These are phyloP conservation scores for Teinopalpus imperialis DNA, from an alignment of 2,888 invertebrate species.

Conservation along the genomic window DNA sequence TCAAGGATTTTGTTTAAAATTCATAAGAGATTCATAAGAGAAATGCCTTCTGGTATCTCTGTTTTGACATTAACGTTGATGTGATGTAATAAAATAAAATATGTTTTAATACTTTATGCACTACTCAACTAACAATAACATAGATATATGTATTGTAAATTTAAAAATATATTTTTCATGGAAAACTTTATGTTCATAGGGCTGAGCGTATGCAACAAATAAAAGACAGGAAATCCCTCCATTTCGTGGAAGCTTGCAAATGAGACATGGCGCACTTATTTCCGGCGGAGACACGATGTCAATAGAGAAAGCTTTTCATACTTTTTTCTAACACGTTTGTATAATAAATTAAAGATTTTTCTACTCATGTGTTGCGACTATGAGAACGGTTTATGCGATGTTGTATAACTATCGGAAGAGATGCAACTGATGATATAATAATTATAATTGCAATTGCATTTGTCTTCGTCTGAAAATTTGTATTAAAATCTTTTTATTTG, in stretches of 20 bases:
- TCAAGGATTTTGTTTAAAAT: too few relatives aligned
- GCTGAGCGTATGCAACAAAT: conserved; percentile 24
- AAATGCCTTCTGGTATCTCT: too few relatives aligned
- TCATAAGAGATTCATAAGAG: too few relatives aligned
- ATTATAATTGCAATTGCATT: too few relatives aligned
- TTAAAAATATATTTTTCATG: too few relatives aligned
- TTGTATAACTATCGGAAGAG: background rate
- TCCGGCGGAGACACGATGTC: conserved; percentile 25
- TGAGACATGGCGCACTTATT: conserved; percentile 3
- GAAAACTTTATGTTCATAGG: conserved; percentile 22
- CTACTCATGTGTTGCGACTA: conserved; percentile 24
- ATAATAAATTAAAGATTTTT: background rate
- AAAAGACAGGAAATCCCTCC: conserved; percentile 13
- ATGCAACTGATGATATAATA: background rate
- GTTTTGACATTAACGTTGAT: too few relatives aligned
- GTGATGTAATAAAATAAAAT: too few relatives aligned
- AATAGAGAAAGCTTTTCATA: conserved; percentile 44
- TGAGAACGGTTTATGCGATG: conserved; percentile 1
- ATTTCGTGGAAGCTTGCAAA: conserved; percentile 22
- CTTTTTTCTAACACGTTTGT: conserved; percentile 34
- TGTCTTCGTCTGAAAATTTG: too few relatives aligned
- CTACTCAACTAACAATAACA: too few relatives aligned
- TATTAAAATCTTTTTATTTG: too few relatives aligned
- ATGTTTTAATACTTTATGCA: too few relatives aligned
- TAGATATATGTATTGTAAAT: too few relatives aligned